Conservation (phyloP, 2,113 vertebrate species). For the Alosa alosa region DNA sequence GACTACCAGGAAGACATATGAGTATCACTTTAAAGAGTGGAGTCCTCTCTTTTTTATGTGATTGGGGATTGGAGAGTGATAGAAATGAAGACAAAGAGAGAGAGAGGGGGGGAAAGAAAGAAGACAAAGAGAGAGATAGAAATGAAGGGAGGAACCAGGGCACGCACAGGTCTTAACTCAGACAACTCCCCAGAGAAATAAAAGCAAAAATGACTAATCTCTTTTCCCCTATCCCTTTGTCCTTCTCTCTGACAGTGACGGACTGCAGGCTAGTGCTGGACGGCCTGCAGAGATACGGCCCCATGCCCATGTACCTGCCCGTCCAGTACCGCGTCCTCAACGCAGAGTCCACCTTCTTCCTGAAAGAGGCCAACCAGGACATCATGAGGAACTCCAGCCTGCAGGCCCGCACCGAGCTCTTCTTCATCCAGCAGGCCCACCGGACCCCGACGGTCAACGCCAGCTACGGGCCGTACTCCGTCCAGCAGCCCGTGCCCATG, state of each 20-base stretch:
- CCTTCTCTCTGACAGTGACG: constrained; percentile 70
- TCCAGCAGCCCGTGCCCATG: constrained; percentile 78
- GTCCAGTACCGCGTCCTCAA: constrained; percentile 82
- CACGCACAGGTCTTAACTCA: background rate
- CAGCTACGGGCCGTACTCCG: constrained; percentile 85
- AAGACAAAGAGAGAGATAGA: constrained; percentile 28
- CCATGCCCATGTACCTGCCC: constrained; percentile 85
- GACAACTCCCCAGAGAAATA: background rate
- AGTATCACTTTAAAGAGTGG: constrained; percentile 32
- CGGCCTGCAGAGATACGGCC: constrained; percentile 76
- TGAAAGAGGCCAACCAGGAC: constrained; percentile 84
- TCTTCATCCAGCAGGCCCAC: constrained; percentile 83
- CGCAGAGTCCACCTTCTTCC: constrained; percentile 82
- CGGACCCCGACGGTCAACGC: constrained; percentile 78
- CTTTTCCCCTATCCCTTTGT: constrained; percentile 31
- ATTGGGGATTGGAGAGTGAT: constrained; percentile 7
- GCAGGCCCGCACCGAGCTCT: constrained; percentile 81
- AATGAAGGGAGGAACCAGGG: background rate
- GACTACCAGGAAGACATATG: constrained; percentile 39
- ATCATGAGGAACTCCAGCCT: constrained; percentile 87
- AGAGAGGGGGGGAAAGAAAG: background rate
- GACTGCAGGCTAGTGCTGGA: constrained; percentile 75
- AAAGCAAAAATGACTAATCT: constrained; percentile 31
- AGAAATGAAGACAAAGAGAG: background rate
- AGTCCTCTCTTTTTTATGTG: background rate